A percentile compares a stretch with the other conserved stretches of the same genome.
These are phyloP conservation scores for Lepetodrilus schrolli DNA, from an alignment of 2,888 invertebrate genomes.

Conservation along the genomic window DNA sequence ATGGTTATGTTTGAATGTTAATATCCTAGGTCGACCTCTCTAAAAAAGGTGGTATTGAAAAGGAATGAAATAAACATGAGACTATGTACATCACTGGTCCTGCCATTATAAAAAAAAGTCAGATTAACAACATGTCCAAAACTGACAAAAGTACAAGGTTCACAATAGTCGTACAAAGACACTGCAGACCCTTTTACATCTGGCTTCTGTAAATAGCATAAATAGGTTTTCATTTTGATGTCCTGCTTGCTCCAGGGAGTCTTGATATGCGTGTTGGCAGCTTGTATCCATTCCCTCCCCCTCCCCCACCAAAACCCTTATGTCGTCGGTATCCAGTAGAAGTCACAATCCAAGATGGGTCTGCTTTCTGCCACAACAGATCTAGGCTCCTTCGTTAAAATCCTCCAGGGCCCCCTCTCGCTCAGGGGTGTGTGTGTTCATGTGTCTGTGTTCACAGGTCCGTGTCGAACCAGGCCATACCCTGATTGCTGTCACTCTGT, in stretches of 20 bases:
- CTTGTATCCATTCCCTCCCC: no score
- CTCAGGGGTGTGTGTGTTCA: no score
- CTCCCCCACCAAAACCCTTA: not conserved
- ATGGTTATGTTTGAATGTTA: no score
- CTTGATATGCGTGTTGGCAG: constrained; percentile 11
- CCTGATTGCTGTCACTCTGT: constrained; percentile 78
- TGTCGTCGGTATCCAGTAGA: not conserved
- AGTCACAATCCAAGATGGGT: not conserved
- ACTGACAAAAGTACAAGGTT: constrained; percentile 1
- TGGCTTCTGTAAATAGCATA: constrained; percentile 13
- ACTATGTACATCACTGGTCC: constrained; percentile 25
- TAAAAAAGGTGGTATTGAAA: not conserved
- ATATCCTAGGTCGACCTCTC: not conserved
- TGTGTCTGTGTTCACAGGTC: constrained; percentile 81
- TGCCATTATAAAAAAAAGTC: constrained; percentile 24
- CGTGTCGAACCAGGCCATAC: constrained; percentile 97
- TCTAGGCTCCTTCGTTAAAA: not conserved
- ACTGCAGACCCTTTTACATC: constrained; percentile 1
- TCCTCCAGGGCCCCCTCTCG: no score
- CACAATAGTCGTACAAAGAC: constrained; percentile 15
- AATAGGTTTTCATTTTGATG: constrained; percentile 10
- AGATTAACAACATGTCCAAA: not conserved
- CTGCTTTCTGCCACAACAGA: not conserved
- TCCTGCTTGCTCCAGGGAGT: not conserved
- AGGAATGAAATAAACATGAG: constrained; percentile 22